Evolutionary conservation across 2,888 invertebrate species (phyloP).

Genomic region (Alloscopus bannaensis): DNA sequence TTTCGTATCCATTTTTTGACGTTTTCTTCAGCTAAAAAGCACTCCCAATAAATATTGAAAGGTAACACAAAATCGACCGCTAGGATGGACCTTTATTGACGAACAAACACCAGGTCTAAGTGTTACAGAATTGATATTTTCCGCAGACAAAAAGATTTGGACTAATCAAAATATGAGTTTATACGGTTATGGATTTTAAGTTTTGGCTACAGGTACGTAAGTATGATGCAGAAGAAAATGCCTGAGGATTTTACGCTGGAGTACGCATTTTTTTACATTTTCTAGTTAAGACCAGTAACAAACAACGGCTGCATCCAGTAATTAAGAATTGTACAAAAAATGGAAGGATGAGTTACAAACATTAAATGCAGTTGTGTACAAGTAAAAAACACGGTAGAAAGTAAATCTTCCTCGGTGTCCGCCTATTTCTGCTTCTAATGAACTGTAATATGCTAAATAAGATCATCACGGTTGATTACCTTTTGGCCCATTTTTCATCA

Average conservation of each 20-base stretch:
- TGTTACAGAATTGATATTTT: too few species aligned
- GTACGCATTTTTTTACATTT: too few species aligned
- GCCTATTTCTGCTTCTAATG: slow-evolving; percentile 68
- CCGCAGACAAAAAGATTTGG: not conserved
- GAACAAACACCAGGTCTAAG: not conserved
- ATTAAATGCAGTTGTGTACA: not conserved
- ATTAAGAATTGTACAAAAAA: slow-evolving; percentile 42
- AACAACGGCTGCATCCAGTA: too few species aligned
- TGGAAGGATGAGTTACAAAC: slow-evolving; percentile 1
- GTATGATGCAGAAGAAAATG: too few species aligned
- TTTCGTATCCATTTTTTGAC: slow-evolving; percentile 37
- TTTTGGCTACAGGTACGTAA: too few species aligned
- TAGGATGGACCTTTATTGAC: slow-evolving; percentile 28
- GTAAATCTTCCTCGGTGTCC: slow-evolving; percentile 60
- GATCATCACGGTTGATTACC: slow-evolving; percentile 70
- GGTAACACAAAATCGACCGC: slow-evolving; percentile 20
- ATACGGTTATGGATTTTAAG: too few species aligned
- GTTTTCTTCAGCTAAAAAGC: slow-evolving; percentile 33
- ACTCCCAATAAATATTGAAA: slow-evolving; percentile 37
- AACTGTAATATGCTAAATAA: slow-evolving; percentile 72
- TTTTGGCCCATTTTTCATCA: slow-evolving; percentile 56
- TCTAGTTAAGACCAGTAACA: too few species aligned
- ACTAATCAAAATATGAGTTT: slow-evolving; percentile 8
- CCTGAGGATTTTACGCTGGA: too few species aligned
- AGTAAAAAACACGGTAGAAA: slow-evolving; percentile 39